These are phyloP conservation scores for Limnephilus lunatus DNA, from an alignment of 2,888 invertebrate species.

Conservation along the genomic window DNA sequence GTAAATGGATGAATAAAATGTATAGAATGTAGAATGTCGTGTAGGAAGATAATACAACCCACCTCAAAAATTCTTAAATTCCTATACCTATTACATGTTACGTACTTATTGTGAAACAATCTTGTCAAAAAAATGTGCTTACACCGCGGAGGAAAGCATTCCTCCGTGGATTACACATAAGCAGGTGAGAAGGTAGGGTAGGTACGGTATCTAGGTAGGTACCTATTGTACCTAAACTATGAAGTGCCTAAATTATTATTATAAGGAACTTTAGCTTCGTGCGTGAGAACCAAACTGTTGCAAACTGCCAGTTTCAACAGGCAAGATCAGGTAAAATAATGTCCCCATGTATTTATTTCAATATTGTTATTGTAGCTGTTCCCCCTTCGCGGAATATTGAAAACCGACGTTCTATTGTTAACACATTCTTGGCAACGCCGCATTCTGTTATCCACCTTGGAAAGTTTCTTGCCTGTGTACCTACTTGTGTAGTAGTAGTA, in stretches of 20 bases:
- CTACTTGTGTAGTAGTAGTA: no score
- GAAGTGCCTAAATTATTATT: no score
- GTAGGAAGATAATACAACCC: neutral
- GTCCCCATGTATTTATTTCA: neutral
- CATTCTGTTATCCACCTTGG: conserved; percentile 18
- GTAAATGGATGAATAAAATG: neutral
- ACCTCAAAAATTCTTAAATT: neutral
- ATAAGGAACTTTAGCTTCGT: neutral
- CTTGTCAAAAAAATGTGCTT: no score
- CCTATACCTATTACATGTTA: neutral
- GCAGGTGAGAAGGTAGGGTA: neutral
- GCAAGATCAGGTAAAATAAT: neutral
- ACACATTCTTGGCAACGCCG: conserved; percentile 22
- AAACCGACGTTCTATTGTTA: conserved; percentile 25
- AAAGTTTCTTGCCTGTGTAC: neutral
- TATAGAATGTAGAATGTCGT: neutral
- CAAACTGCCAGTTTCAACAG: neutral
- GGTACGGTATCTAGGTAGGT: no score
- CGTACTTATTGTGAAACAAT: neutral
- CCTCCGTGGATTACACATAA: neutral
- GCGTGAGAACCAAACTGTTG: neutral
- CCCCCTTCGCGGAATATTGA: neutral
- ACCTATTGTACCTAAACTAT: neutral
- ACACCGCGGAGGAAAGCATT: no score
- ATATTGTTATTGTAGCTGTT: neutral